Evolutionary conservation across 2,113 vertebrate genomes (phyloP), one percentile per base, ranked within the genome.

Genomic region (Neomonachus schauinslandi): DNA sequence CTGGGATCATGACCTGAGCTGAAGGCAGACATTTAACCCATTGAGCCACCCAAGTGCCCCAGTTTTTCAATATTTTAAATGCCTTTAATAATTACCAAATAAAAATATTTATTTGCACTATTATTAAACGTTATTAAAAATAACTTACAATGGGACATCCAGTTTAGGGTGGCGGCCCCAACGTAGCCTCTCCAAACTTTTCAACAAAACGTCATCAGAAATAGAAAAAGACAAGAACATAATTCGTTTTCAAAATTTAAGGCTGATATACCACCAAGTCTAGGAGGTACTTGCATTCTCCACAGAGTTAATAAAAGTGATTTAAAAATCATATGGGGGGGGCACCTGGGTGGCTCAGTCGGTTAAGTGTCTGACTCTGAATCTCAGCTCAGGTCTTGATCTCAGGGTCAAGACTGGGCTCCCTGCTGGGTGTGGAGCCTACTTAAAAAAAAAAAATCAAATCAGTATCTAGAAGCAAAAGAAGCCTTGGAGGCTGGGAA

Each of bases 101-200:
- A 63, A 82, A 97, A 72, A 42, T 28, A 74, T 91, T 16, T 85
- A 83, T 46, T 53, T 94, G 6, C 28, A 46, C 21, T 31, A 89
- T 46, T 93, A 77, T 42, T 97, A 85, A 95, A 80, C 81, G 16
- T 69, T 57, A 57, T 82, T 89, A 39, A 76, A 92, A 85, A 92
- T 53, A 65, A 77, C 49, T 76, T 33, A 95, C 42, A 4, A 36
- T 36, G 10, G 22, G 33, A 39, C 22, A 46, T 81, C 21, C 28
- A 53, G 31, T n/a, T 71, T 79, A 76, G 2, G 39, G 94, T 24
- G 24, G 24, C 3, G 69, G 24, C 24, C 77, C 6, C 33, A 95
- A 36, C 21, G 18, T 46, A 71, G 65, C 24, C n/a, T 61, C n/a
- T 95, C 65, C 42, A 74, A 46, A 46, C 65, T 90, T 81, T 53